Evolutionary conservation across 2,888 invertebrate genomes (phyloP).

Genomic region (Hanleya hanleyi): DNA sequence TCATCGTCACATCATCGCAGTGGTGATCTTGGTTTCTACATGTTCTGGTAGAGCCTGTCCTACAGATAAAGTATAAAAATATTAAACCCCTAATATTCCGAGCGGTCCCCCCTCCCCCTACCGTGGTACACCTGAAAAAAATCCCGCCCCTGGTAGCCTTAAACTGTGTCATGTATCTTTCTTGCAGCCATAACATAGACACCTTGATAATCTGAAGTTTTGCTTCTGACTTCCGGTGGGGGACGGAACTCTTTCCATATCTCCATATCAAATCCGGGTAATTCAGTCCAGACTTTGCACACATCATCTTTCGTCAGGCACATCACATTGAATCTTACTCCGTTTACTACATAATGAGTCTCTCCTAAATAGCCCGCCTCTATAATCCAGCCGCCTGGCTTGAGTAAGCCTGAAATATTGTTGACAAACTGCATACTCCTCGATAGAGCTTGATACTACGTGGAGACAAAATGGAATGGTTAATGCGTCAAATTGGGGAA

Average conservation of each 20-base stretch:
- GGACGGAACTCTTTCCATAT: neutral
- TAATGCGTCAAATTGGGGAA: slow-evolving; percentile 9
- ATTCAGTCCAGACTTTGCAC: neutral
- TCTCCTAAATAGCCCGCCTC: slow-evolving; percentile 2
- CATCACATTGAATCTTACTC: neutral
- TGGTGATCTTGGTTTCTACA: no score
- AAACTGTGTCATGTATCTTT: no score
- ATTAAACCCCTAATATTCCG: no score
- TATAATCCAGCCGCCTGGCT: slow-evolving; percentile 8
- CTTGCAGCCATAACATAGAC: neutral
- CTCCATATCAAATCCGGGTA: neutral
- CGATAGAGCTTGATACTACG: neutral
- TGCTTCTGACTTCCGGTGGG: neutral
- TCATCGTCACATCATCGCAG: no score
- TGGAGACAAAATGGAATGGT: neutral
- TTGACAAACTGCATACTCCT: neutral
- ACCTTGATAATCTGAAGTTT: neutral
- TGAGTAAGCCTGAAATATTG: neutral
- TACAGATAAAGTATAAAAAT: no score
- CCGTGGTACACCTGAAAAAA: no score
- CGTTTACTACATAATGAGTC: neutral
- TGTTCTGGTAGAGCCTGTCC: no score
- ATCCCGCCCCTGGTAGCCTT: no score
- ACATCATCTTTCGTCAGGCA: slow-evolving; percentile 1
- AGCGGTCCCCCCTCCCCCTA: no score